phyloP scores from a whole-genome alignment of 2,888 invertebrate species.

The Leptinotarsa haldemani region DNA sequence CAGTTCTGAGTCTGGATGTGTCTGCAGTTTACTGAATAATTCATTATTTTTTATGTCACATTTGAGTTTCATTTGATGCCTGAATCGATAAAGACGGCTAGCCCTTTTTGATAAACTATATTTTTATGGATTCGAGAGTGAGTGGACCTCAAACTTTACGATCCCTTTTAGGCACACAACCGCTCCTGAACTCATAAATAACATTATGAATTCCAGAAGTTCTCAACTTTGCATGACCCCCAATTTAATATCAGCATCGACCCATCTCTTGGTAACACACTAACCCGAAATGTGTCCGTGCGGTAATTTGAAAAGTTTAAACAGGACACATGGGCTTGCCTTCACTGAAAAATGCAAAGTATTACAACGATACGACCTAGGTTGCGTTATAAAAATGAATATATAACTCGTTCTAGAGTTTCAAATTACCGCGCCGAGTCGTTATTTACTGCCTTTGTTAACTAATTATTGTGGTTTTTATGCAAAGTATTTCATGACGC shows the following conservation, averaged over 20 bases:
- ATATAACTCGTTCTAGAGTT: conserved; percentile 35
- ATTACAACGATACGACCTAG: conserved; percentile 24
- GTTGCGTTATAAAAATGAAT: conserved; percentile 37
- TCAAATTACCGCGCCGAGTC: conserved; percentile 37
- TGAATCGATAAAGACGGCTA: no score
- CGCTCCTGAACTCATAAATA: conserved; percentile 6
- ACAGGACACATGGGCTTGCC: conserved; percentile 34
- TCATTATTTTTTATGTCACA: no score
- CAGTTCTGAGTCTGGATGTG: no score
- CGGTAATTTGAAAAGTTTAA: conserved; percentile 44
- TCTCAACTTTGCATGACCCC: conserved; percentile 9
- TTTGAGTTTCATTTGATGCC: no score
- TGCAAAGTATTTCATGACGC: not conserved
- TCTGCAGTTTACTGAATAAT: no score
- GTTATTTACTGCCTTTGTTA: conserved; percentile 25
- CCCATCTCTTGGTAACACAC: not conserved
- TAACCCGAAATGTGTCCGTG: not conserved
- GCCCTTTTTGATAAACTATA: no score
- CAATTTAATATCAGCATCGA: conserved; percentile 6
- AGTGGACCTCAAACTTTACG: not conserved
- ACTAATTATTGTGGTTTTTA: conserved; percentile 24
- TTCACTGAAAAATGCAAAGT: conserved; percentile 42
- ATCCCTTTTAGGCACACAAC: not conserved
- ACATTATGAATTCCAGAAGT: conserved; percentile 6
- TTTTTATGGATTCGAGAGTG: not conserved